Base-by-base conservation (phyloP, 2,888 invertebrate species). In the Agapostemon virescens region DNA sequence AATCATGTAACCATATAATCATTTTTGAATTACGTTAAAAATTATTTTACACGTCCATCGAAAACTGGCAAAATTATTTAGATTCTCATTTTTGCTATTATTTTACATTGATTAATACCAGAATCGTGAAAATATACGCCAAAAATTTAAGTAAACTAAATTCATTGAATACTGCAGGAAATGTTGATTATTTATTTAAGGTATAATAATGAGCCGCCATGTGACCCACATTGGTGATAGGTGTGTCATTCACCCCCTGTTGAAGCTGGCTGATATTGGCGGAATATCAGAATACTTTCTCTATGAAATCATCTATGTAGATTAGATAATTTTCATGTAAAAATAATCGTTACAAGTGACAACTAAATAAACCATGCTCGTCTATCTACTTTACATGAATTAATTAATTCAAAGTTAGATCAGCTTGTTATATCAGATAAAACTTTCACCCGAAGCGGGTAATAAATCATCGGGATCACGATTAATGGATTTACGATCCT, bases 201-300 rank as follows among this genome's bases (percentile, higher is more conserved):
- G 49, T n/a, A 49, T 49, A 49, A 49, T 49, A 49, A 49, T 49
- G n/a, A 49, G n/a, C 49, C 9, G n/a, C 9, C n/a, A 7, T 49
- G 49, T n/a, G 49, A 49, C 49, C 49, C 7, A 49, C 49, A 49
- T 49, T 7, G 20, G 49, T 9, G 49, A 49, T 49, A 49, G 9
- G 9, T n/a, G 49, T 49, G 49, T 49, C 49, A 49, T 49, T 49
- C 49, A 49, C 49, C 49, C 49, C 49, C 49, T 49, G 49, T n/a
- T 49, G 49, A n/a, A 49, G 49, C n/a, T n/a, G n/a, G n/a, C 49
- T 49, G n/a, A n/a, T 9, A n/a, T n/a, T 49, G 49, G 6, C 45
- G 45, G 45, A n/a, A n/a, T 49, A n/a, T 49, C 49, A n/a, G 49
- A 49, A n/a, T 49, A 49, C n/a, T 49, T 49, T 49, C 2, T 49